Conservation (phyloP, 2,797 vertebrate genomes). For the Cryptoblepharus egeriae region DNA sequence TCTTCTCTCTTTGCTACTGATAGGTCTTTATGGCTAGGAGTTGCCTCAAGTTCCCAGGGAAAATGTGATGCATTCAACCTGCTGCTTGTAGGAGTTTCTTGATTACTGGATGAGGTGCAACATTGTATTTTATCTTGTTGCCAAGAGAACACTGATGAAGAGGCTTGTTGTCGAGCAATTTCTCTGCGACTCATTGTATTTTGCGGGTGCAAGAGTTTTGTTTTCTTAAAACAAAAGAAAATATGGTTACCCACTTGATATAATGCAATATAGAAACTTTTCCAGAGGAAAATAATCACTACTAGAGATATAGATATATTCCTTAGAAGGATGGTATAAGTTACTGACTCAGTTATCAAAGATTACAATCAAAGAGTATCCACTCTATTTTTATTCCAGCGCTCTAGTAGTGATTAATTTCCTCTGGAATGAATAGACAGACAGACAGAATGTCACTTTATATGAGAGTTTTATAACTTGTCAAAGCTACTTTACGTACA, state of each 20-base stretch:
- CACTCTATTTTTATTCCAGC: too few species aligned
- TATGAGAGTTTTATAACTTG: background rate
- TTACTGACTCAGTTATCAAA: too few species aligned
- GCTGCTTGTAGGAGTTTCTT: slow-evolving; percentile 83
- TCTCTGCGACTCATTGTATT: slow-evolving; percentile 85
- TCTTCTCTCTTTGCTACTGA: slow-evolving; percentile 49
- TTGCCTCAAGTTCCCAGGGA: slow-evolving; percentile 80
- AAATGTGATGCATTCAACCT: slow-evolving; percentile 68
- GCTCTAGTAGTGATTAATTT: too few species aligned
- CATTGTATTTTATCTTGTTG: slow-evolving; percentile 83
- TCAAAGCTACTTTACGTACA: background rate
- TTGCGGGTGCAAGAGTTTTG: slow-evolving; percentile 74
- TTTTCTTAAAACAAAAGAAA: slow-evolving; percentile 72
- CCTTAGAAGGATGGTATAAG: too few species aligned
- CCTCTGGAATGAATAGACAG: too few species aligned
- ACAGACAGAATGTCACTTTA: too few species aligned
- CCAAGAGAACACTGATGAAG: slow-evolving; percentile 93
- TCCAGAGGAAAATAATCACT: background rate
- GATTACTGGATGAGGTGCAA: slow-evolving; percentile 67
- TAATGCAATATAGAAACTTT: slow-evolving; percentile 17
- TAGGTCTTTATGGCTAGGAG: slow-evolving; percentile 75
- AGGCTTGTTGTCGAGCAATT: slow-evolving; percentile 87
- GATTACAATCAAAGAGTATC: too few species aligned
- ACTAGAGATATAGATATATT: too few species aligned
- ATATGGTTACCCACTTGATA: background rate